Evolutionary conservation across 1,140 invertebrate species (phyloP), one percentile per base, ranked within the genome.

Genomic region (Drosophila prosaltans): DNA sequence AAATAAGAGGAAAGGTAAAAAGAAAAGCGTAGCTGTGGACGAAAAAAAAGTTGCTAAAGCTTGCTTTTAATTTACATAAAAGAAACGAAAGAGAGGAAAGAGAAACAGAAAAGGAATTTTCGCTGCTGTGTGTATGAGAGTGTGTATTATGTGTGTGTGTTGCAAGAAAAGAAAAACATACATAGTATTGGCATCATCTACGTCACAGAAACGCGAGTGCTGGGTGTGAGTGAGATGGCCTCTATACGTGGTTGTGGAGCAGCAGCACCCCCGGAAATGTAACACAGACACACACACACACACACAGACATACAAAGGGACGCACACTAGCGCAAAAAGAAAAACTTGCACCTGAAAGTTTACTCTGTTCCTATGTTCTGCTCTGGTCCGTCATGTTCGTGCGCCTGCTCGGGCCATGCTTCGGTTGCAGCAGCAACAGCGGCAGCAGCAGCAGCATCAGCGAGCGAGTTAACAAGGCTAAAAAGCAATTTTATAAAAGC

Each of bases 271-370:
- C 83, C 83, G 83, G 83, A 88, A 88, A 88, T 88, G 83, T 88
- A 88, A 88, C 80, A 51, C 28, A 41, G 30, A 21, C 58, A 10
- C 24, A 71, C 64, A 60, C 69, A 62, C 43, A 86, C 80, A 75
- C 67, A 63, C 61, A 48, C 41, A 48, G 7, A 21, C 61, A 30
- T 24, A 30, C 26, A 28, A 28, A 51, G 8, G 30, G 24, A 70
- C 63, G 63, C 65, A 61, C 69, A 81, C 78, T 32, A 58, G 62
- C 64, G 61, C 65, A 73, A 73, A 80, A 72, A 69, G 77, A 88
- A 86, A 83, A 88, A 89, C 84, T 88, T 88, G 83, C 83, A 88
- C 83, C 83, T 88, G 83, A 88, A 88, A 89, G 84, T 89, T 88
- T 72, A 78, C 55, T 62, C 61, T 70, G 66, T 78, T 51, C 51